Base-by-base conservation (phyloP, 1,140 invertebrate genomes). In the Steinernema feltiae region DNA sequence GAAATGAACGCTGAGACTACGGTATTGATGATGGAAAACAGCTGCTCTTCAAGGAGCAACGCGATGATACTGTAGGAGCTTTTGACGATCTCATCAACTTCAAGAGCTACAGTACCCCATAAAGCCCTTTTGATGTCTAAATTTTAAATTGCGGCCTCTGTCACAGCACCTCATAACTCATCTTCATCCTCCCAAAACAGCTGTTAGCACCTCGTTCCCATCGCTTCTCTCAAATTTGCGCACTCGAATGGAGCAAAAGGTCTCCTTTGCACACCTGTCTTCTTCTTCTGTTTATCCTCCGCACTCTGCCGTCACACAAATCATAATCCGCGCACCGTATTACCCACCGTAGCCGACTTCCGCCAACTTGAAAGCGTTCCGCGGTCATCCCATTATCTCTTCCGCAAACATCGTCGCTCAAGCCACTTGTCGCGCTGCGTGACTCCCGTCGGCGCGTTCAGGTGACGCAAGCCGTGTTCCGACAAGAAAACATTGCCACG, bases 341-440 rank as follows among this genome's bases (percentile, higher is more conserved):
- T 63, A 21, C 53, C 53, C 24, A 27, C 15, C 53, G 53, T 27
- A 15, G 24, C 35, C 53, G 53, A 15, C 53, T 63, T 63, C 53
- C 53, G 53, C 15, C 12, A 7, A 46, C 12, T 63, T 63, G 7
- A 63, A 63, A 63, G 53, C 53, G 53, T 21, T 27, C 12, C 53
- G 53, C 53, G 53, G 53, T 63, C 53, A 63, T 63, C 53, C 53
- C 53, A 63, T 63, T 63, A 63, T 63, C 53, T 63, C 53, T 63
- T 63, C 53, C 53, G 24, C 53, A 63, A 63, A 63, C 53, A 63
- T 63, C 53, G 53, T 7, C 24, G 2, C 53, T 17, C 15, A 63
- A 27, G 2, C 53, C 53, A 63, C 53, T 63, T 63, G 53, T 63
- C 15, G 53, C 53, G 24, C 53, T 3, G 53, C 24, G 3, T 12